phyloP scores from a whole-genome alignment of 2,113 vertebrate genomes.

The Guaruba guarouba region DNA sequence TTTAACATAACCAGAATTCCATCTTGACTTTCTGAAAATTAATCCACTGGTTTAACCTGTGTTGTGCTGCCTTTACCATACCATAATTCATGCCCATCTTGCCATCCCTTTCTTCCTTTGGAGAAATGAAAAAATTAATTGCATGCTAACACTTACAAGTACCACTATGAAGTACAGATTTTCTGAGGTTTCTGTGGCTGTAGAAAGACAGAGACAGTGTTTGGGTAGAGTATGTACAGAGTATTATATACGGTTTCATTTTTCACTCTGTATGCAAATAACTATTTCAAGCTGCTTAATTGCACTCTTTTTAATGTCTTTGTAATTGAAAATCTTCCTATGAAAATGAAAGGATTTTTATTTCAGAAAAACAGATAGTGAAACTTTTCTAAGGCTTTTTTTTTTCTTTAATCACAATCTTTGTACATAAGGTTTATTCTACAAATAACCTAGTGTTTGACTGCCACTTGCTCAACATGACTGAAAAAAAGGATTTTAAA shows the following conservation, averaged over 20 bases:
- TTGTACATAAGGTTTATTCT: background rate
- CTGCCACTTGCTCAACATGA: background rate
- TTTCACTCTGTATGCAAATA: background rate
- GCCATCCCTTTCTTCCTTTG: background rate
- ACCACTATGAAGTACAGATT: background rate
- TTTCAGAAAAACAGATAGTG: background rate
- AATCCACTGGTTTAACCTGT: background rate
- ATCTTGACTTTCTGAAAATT: background rate
- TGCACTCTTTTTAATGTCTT: background rate
- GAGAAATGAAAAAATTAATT: background rate
- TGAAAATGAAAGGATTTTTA: background rate
- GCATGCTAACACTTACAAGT: background rate
- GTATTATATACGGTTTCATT: background rate
- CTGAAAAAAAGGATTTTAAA: background rate
- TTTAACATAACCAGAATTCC: background rate
- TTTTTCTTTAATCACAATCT: background rate
- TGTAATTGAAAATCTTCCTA: background rate
- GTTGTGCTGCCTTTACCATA: background rate
- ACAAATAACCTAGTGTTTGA: background rate
- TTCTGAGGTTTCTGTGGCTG: background rate
- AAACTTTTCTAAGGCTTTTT: background rate
- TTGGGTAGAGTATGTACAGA: background rate
- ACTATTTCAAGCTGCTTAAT: background rate
- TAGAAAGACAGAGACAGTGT: background rate
- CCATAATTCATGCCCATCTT: background rate